These are phyloP conservation scores for Conus betulinus DNA, from an alignment of 1,140 invertebrate species.

Conservation along the genomic window DNA sequence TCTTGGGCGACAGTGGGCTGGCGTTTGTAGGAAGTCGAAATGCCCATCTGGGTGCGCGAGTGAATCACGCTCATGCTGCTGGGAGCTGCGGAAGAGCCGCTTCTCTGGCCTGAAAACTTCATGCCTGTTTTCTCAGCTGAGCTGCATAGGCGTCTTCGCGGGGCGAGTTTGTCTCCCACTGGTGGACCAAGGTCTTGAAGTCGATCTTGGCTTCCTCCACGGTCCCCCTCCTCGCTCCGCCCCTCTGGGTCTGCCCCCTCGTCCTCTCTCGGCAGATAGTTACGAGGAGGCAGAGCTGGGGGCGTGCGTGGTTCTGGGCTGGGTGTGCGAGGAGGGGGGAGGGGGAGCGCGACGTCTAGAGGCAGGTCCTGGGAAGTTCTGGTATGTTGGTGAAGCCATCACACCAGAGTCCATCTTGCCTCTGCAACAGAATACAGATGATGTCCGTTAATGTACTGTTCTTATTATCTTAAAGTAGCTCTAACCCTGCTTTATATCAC, in stretches of 20 bases:
- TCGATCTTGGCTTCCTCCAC: slow-evolving; percentile 44
- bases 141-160: slow-evolving; percentile 62
- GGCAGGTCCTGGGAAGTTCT: slow-evolving; percentile 42
- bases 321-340: slow-evolving; percentile 52
- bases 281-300: slow-evolving; percentile 64
- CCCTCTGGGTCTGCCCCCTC: slow-evolving; percentile 28
- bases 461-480: too few relatives aligned
- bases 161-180: slow-evolving; percentile 55
- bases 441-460: too few relatives aligned
- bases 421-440: slow-evolving; percentile 36
- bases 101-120: slow-evolving; percentile 58
- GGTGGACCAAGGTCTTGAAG: slow-evolving; percentile 42
- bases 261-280: slow-evolving; percentile 43
- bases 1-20: slow-evolving; percentile 57
- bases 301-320: slow-evolving; percentile 54
- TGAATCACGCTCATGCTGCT: slow-evolving; percentile 48
- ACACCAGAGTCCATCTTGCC: slow-evolving; percentile 53
- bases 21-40: slow-evolving; percentile 64
- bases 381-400: slow-evolving; percentile 54
- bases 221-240: slow-evolving; percentile 14
- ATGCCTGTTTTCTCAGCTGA: slow-evolving; percentile 60
- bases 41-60: slow-evolving; percentile 48
- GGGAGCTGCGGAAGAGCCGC: slow-evolving; percentile 23
- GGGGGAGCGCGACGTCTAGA: slow-evolving; percentile 53
- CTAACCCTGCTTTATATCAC: too few relatives aligned